A percentile compares a stretch with the other conserved stretches of the same genome.
phyloP scores from a whole-genome alignment of 2,113 vertebrate species.

The Caretta caretta region DNA sequence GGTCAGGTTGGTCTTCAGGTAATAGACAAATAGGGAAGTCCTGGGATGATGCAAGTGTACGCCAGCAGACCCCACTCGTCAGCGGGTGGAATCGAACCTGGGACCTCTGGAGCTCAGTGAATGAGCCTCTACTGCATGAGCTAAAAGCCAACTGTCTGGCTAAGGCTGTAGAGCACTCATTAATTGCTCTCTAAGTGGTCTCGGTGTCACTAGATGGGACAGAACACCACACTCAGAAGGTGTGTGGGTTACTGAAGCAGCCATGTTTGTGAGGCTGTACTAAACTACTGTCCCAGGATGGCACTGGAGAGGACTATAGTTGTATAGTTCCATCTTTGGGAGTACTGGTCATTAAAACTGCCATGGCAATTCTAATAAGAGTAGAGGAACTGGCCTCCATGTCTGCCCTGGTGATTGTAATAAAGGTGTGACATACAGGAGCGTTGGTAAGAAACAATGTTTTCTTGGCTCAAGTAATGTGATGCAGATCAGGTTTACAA shows the following conservation, averaged over 20 bases:
- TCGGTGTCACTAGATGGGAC: too few relatives aligned
- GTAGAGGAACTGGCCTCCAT: background rate
- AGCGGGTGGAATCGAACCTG: too few relatives aligned
- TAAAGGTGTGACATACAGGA: background rate
- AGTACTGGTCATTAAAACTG: background rate
- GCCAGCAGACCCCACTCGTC: too few relatives aligned
- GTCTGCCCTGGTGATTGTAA: background rate
- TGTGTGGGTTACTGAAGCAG: background rate
- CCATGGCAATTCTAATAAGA: background rate
- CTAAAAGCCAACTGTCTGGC: too few relatives aligned
- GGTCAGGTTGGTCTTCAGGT: background rate
- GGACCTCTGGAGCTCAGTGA: too few relatives aligned
- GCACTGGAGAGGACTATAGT: too few relatives aligned
- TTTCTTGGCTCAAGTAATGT: background rate
- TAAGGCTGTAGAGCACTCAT: too few relatives aligned
- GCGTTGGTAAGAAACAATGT: background rate
- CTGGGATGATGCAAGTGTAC: background rate
- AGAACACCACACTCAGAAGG: too few relatives aligned
- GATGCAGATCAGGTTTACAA: background rate
- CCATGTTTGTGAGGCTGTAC: fast-evolving
- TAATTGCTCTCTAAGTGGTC: too few relatives aligned
- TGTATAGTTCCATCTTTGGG: background rate
- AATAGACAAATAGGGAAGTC: background rate
- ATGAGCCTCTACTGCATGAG: too few relatives aligned
- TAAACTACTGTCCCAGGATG: background rate